Evolutionary conservation across 2,888 invertebrate genomes (phyloP).

Genomic region (Sthenelais limicola): DNA sequence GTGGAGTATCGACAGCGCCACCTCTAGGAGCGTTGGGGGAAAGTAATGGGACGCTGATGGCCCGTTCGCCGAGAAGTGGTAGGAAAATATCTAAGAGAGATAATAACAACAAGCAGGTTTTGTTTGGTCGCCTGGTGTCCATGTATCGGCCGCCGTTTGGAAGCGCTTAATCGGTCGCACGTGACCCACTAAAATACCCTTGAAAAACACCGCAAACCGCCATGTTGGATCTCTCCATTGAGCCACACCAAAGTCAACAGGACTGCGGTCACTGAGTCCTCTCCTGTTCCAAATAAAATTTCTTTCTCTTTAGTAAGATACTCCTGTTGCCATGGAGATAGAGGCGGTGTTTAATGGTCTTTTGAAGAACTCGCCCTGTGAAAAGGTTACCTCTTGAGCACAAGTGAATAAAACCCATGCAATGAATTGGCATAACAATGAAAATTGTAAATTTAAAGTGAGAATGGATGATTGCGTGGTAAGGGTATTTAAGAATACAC

Average conservation of each 20-base stretch:
- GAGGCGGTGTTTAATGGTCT: no score
- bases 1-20: background rate
- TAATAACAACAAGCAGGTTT: conserved; percentile 26
- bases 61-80: conserved; percentile 5
- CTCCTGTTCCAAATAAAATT: no score
- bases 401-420: no score
- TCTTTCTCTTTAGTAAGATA: no score
- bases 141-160: conserved; percentile 22
- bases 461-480: no score
- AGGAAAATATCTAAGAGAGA: background rate
- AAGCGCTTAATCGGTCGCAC: conserved; percentile 5
- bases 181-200: background rate
- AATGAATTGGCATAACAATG: no score
- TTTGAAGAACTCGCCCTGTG: background rate
- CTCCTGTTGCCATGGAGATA: no score
- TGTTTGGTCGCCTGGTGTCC: conserved; percentile 15
- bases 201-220: conserved; percentile 9
- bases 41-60: background rate
- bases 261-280: no score
- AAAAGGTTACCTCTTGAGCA: no score
- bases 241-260: conserved; percentile 33
- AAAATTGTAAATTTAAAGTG: no score
- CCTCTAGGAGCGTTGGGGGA: background rate
- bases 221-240: conserved; percentile 1
- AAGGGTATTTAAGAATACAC: no score